Evolutionary conservation across 2,888 invertebrate genomes (phyloP).

Genomic region (Spicauda simplicius): DNA sequence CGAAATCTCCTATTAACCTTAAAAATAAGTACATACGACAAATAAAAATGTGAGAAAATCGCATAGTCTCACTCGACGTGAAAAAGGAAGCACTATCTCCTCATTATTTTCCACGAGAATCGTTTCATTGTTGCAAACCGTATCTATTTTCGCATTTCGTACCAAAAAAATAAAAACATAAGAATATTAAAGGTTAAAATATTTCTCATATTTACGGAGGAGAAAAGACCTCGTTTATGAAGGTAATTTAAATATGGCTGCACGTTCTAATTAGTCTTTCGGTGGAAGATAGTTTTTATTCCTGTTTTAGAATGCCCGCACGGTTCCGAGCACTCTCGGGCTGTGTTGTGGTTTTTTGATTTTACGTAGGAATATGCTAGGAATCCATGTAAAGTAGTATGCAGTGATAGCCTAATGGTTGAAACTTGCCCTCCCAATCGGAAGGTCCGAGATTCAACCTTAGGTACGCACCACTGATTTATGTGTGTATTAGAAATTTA

Average conservation of each 20-base stretch:
- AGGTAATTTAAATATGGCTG: background rate
- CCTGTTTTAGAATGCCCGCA: background rate
- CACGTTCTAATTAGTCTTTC: background rate
- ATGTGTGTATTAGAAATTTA: too few relatives aligned
- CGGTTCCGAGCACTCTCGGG: too few relatives aligned
- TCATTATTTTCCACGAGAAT: conserved; percentile 32
- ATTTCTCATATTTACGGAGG: conserved; percentile 1
- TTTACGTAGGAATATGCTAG: too few relatives aligned
- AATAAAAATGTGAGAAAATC: conserved; percentile 8
- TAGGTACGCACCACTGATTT: too few relatives aligned
- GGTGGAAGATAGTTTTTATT: background rate
- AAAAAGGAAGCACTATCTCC: conserved; percentile 22
- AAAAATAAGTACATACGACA: background rate
- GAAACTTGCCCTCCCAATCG: too few relatives aligned
- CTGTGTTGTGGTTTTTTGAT: too few relatives aligned
- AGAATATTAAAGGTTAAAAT: conserved; percentile 22
- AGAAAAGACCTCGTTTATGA: background rate
- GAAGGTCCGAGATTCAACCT: too few relatives aligned
- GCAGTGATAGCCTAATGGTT: too few relatives aligned
- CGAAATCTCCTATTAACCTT: too few relatives aligned
- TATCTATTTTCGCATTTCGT: conserved; percentile 3
- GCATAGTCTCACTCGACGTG: background rate
- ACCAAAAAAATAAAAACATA: conserved; percentile 16
- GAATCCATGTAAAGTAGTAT: too few relatives aligned
- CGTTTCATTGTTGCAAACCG: conserved; percentile 22